Evolutionary conservation across 2,113 vertebrate genomes (phyloP), one percentile per base, ranked within the genome.

Genomic region (Agapornis roseicollis): DNA sequence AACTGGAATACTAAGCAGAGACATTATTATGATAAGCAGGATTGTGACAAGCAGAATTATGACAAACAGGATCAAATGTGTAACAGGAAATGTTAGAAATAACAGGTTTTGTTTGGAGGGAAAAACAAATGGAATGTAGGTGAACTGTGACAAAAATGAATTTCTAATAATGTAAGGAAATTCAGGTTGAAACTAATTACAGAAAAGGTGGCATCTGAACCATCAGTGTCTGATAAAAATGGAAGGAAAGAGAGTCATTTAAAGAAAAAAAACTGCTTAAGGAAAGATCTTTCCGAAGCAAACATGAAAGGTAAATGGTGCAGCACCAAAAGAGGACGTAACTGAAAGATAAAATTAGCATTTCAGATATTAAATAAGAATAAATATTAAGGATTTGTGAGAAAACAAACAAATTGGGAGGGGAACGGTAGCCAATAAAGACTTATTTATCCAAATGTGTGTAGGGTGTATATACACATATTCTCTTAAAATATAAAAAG

Each of bases 401-500:
- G 15, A 29, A n/a, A 9, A 0, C 3, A 25, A 41, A 11, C 13
- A 55, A 69, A 14, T 7, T 20, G 6, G 6, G 18, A 9, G 12
- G 4, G 5, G 5, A 5, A 69, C 6, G 53, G 33, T 11, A 60
- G 47, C 31, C 31, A 46, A n/a, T 42, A 64, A 56, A 42, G 7
- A 44, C 12, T 37, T 41, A 13, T 3, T 50, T 52, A 66, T 41
- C n/a, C n/a, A n/a, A n/a, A n/a, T n/a, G n/a, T n/a, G n/a, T n/a
- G n/a, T n/a, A 4, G 5, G 5, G 3, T 16, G 11, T 19, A 44
- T 5, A 60, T 37, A 53, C 4, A 11, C n/a, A 11, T 1, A n/a
- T 35, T 58, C 85, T 80, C 17, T 46, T 89, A 42, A 58, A 78
- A 68, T 4, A 31, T 33, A 41, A 1, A 31, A 46, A 37, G 2